phyloP scores from a whole-genome alignment of 2,113 vertebrate genomes.

The Castor canadensis region DNA sequence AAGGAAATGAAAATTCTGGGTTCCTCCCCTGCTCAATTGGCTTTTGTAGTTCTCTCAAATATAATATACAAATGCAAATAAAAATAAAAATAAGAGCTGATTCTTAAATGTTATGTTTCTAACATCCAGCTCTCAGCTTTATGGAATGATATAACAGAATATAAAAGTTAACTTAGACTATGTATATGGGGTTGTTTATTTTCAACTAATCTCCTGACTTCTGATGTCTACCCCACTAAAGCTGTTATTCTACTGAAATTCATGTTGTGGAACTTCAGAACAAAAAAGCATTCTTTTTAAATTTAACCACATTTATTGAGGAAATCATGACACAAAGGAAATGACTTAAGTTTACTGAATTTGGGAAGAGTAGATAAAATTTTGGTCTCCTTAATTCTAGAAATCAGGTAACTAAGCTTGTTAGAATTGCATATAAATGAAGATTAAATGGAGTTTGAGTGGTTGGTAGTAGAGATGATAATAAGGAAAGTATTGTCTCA shows the following conservation, averaged over 20 bases:
- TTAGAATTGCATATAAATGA: background rate
- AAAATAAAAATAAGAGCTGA: background rate
- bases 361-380: background rate
- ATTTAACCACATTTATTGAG: background rate
- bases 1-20: background rate
- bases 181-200: background rate
- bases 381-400: conserved; percentile 6
- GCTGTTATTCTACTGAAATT: background rate
- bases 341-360: background rate
- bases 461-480: background rate
- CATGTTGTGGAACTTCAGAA: background rate
- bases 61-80: too few relatives aligned
- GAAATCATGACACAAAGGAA: conserved; percentile 15
- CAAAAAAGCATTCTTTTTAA: background rate
- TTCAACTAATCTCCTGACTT: background rate
- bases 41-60: background rate
- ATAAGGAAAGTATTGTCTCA: background rate
- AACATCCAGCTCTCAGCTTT: background rate
- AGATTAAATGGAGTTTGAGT: background rate
- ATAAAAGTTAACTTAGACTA: background rate
- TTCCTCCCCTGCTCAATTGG: background rate
- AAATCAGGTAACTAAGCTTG: background rate
- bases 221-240: background rate
- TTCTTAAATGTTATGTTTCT: background rate
- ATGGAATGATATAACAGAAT: background rate